A percentile compares a stretch with the other conserved stretches of the same genome.
Evolutionary conservation across 2,797 vertebrate genomes (phyloP).

Genomic region (Paguma larvata): DNA sequence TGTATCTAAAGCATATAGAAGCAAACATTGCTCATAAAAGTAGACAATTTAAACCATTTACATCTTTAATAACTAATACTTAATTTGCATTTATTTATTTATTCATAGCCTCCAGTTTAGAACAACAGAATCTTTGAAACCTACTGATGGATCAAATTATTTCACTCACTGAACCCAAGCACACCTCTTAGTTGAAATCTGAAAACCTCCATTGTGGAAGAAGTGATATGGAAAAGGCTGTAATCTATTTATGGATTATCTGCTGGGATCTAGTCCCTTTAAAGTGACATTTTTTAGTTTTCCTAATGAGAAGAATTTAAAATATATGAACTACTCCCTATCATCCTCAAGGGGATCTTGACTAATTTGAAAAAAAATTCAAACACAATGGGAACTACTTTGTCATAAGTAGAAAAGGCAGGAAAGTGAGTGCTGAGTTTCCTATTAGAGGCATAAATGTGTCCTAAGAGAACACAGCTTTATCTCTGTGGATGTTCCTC

Average conservation of each 20-base stretch:
- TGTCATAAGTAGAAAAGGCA: neutral
- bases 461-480: neutral
- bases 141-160: neutral
- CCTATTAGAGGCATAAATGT: no score
- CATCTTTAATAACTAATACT: neutral
- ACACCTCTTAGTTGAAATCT: neutral
- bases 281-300: slow-evolving; percentile 40
- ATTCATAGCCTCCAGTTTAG: neutral
- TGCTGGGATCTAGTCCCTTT: slow-evolving; percentile 29
- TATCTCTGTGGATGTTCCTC: neutral
- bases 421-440: neutral
- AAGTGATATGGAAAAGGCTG: neutral
- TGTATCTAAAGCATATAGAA: neutral
- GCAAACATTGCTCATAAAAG: neutral
- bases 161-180: neutral
- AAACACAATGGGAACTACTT: neutral
- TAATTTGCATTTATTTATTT: neutral
- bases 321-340: neutral
- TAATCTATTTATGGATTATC: slow-evolving; percentile 39
- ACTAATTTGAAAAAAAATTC: slow-evolving; percentile 44
- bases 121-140: neutral
- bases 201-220: neutral
- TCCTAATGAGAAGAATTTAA: slow-evolving; percentile 64
- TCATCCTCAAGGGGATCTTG: neutral
- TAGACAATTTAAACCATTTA: neutral